phyloP scores from a whole-genome alignment of 1,140 invertebrate genomes.

The Bombus sibiricus region DNA sequence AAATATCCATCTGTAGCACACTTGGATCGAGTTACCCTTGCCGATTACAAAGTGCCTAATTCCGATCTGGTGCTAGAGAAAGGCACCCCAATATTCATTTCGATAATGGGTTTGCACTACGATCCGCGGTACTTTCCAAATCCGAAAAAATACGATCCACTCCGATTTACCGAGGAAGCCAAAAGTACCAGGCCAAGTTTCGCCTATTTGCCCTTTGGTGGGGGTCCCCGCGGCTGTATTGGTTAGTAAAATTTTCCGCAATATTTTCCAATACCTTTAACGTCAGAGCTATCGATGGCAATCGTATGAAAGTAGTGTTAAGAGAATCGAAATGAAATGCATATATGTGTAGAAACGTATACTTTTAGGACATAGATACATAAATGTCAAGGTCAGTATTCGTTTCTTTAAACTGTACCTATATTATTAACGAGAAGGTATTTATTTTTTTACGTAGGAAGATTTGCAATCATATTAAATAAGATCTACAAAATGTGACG shows the following conservation, averaged over 20 bases:
- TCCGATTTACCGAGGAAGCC: constrained; percentile 62
- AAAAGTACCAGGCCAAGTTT: constrained; percentile 75
- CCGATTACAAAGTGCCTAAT: constrained; percentile 82
- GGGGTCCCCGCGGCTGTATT: constrained; percentile 65
- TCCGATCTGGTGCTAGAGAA: constrained; percentile 81
- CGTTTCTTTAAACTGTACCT: too few relatives aligned
- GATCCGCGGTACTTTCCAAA: too few relatives aligned
- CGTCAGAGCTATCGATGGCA: too few relatives aligned
- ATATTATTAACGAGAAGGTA: too few relatives aligned
- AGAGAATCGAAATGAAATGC: too few relatives aligned
- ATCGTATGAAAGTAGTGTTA: rapidly evolving
- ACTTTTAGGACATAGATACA: too few relatives aligned
- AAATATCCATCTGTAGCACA: constrained; percentile 85
- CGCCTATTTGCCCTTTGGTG: constrained; percentile 85
- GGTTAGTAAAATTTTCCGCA: constrained; percentile 62
- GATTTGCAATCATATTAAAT: too few relatives aligned
- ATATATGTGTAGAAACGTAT: too few relatives aligned
- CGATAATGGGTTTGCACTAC: too few relatives aligned
- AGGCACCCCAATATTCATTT: too few relatives aligned
- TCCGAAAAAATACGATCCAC: constrained; percentile 86
- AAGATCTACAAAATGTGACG: too few relatives aligned
- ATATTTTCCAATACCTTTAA: neutral
- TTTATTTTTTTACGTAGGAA: too few relatives aligned
- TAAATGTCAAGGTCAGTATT: rapidly evolving
- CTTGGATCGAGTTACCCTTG: constrained; percentile 76